These are phyloP conservation scores for Orthonevra nobilis DNA, from an alignment of 2,888 invertebrate genomes.

Conservation along the genomic window DNA sequence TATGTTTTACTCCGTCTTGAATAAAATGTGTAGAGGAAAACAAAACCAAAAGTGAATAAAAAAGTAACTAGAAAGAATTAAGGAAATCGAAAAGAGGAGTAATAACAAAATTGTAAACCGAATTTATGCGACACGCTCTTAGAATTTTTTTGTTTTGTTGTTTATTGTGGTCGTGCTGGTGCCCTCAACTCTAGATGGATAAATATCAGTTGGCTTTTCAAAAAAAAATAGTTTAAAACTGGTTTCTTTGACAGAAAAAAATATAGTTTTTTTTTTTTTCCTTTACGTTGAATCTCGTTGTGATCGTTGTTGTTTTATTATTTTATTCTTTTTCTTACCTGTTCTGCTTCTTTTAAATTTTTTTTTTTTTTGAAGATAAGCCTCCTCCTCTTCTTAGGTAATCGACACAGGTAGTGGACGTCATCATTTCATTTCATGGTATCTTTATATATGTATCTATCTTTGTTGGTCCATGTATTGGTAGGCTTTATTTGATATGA, in stretches of 20 bases:
- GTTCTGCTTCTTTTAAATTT: slow-evolving; percentile 11
- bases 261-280: slow-evolving; percentile 23
- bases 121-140: slow-evolving; percentile 61
- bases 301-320: slow-evolving; percentile 49
- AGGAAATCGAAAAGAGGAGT: slow-evolving; percentile 28
- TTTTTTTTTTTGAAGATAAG: slow-evolving; percentile 48
- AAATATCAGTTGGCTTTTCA: slow-evolving; percentile 59
- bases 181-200: slow-evolving; percentile 48
- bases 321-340: neutral
- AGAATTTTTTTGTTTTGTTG: slow-evolving; percentile 43
- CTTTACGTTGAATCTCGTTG: slow-evolving; percentile 51
- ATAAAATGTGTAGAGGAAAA: slow-evolving; percentile 5
- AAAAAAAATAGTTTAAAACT: slow-evolving; percentile 37
- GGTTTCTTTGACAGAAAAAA: slow-evolving; percentile 31
- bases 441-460: neutral
- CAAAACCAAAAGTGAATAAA: neutral
- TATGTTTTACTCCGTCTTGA: slow-evolving; percentile 6
- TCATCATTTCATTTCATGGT: slow-evolving; percentile 1
- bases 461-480: neutral
- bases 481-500: slow-evolving; percentile 17
- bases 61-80: slow-evolving; percentile 9
- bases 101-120: slow-evolving; percentile 23
- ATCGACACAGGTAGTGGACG: slow-evolving; percentile 49
- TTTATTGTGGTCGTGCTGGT: slow-evolving; percentile 22
- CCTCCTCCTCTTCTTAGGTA: slow-evolving; percentile 64